Evolutionary conservation across 1,140 invertebrate species (phyloP), one percentile per base, ranked within the genome.

Genomic region (Psilanteris sp.): DNA sequence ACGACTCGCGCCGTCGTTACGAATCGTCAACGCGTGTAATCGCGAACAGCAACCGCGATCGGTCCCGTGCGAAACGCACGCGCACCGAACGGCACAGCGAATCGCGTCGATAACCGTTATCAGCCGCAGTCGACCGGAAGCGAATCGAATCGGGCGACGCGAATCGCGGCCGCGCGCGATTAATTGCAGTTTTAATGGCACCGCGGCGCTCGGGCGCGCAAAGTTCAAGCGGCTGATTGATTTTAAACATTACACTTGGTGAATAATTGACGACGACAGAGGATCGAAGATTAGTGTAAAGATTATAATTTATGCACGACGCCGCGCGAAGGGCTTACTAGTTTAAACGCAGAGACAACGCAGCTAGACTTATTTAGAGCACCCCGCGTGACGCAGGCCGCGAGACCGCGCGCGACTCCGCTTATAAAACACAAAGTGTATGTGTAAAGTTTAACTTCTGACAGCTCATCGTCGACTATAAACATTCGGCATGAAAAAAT

Each of bases 341-440:
- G 14, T 68, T 67, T 57, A 57, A 27, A 43, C 15, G 9, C 9
- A 61, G 66, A 61, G 61, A 71, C 52, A 71, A 61, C 48, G 55
- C 62, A n/a, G n/a, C 46, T 34, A 16, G 36, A 61, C 46, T 44
- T 71, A 71, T 71, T 62, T 62, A 46, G 67, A 70, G 7, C 67
- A 55, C 5, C 54, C 37, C 43, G 18, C 22, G 41, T 57, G 50
- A 57, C 52, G 29, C 16, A 44, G 24, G n/a, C n/a, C n/a, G n/a
- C n/a, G n/a, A n/a, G n/a, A n/a, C n/a, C n/a, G n/a, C n/a, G n/a
- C n/a, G n/a, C n/a, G n/a, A n/a, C n/a, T 41, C 24, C 26, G 44
- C 44, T 32, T 44, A 43, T 52, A 20, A 8, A 52, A 59, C 44
- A 44, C 54, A 54, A 39, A 55, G 29, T 8, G 15, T 14, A 24